Evolutionary conservation across 2,888 invertebrate genomes (phyloP).

Genomic region (Anthoptus insignis): DNA sequence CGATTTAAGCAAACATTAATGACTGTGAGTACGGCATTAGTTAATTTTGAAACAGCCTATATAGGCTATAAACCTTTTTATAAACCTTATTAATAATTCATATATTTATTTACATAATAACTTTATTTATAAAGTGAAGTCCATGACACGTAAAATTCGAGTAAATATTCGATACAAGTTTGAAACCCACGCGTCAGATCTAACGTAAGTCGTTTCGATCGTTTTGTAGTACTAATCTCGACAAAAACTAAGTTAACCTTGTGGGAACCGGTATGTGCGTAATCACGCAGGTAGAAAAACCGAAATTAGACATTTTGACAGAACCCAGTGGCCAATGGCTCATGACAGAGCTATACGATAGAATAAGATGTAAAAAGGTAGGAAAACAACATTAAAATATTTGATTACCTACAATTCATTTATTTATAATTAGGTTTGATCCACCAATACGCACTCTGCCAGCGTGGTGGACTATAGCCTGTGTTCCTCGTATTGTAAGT

Average conservation of each 20-base stretch:
- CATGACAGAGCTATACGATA: neutral
- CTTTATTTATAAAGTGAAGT: neutral
- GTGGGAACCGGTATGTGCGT: conserved; percentile 60
- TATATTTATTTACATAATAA: neutral
- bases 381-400: no score
- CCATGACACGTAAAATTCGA: neutral
- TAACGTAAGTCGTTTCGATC: conserved; percentile 14
- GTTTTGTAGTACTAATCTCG: conserved; percentile 25
- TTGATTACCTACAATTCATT: no score
- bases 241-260: conserved; percentile 54
- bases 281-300: conserved; percentile 20
- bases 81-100: neutral
- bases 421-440: no score
- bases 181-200: conserved; percentile 27
- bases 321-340: no score
- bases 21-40: no score
- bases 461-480: no score
- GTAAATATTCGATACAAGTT: conserved; percentile 11
- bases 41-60: no score
- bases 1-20: no score
- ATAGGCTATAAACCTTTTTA: no score
- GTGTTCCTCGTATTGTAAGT: no score
- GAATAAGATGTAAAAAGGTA: no score
- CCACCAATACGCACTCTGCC: no score
- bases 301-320: neutral